A percentile compares a stretch with the other conserved stretches of the same genome.
Evolutionary conservation across 2,113 vertebrate genomes (phyloP).

Genomic region (Sardina pilchardus): DNA sequence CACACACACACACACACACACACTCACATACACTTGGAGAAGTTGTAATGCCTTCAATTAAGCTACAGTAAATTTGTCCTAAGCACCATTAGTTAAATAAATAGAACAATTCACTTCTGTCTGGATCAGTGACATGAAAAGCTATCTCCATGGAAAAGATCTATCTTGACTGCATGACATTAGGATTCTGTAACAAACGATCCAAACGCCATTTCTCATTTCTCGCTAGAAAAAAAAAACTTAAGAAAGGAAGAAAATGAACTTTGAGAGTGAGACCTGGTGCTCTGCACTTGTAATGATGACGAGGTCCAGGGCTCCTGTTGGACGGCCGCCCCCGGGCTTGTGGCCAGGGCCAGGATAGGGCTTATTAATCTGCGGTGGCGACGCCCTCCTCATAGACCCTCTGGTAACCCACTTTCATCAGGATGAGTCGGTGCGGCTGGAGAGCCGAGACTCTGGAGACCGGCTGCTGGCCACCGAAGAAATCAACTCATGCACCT

Average conservation of each 20-base stretch:
- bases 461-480: not conserved
- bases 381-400: not conserved
- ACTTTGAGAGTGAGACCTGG: not conserved
- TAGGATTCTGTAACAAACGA: not conserved
- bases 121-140: not conserved
- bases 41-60: not conserved
- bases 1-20: not conserved
- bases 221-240: not conserved
- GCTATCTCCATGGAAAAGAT: not conserved
- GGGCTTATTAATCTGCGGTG: conserved; percentile 34
- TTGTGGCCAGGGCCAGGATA: conserved; percentile 17
- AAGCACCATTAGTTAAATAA: not conserved
- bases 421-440: not conserved
- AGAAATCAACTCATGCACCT: conserved; percentile 17
- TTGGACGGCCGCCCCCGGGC: conserved; percentile 13
- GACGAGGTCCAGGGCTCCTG: conserved; percentile 36
- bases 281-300: conserved; percentile 38
- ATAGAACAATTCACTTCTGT: not conserved
- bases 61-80: not conserved
- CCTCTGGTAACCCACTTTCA: conserved; percentile 16
- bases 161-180: not conserved
- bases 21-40: not conserved
- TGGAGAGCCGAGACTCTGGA: not conserved
- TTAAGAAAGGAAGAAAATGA: not conserved
- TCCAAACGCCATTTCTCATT: not conserved